A percentile compares a stretch with the other conserved stretches of the same genome.
These are phyloP conservation scores for Chlorops oryzae DNA, from an alignment of 1,140 invertebrate species.

Conservation along the genomic window DNA sequence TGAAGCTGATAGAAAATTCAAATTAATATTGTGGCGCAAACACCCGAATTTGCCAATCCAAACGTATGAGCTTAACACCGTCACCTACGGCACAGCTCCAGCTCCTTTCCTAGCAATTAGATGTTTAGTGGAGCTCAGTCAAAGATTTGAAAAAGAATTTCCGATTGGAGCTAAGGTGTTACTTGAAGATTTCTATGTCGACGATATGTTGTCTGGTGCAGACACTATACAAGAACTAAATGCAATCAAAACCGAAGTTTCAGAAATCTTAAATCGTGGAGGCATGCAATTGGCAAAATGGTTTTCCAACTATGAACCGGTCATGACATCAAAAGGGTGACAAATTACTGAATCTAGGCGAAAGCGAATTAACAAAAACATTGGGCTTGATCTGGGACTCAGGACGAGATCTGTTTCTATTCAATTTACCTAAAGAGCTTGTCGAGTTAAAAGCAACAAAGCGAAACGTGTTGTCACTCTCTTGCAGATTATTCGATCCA, in stretches of 20 bases:
- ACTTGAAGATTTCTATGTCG: background rate
- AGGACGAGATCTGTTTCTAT: background rate
- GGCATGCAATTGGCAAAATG: background rate
- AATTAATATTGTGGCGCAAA: background rate
- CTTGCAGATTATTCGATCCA: slow-evolving; percentile 46
- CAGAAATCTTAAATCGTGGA: background rate
- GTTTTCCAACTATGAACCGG: background rate
- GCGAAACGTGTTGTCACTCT: slow-evolving; percentile 26
- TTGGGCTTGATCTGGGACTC: background rate
- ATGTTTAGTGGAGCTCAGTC: background rate
- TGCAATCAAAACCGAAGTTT: background rate
- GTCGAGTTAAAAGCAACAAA: too few relatives aligned
- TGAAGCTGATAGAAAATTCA: background rate
- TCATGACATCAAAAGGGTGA: background rate
- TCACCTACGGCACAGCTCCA: background rate
- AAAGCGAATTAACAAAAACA: background rate
- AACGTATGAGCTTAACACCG: background rate
- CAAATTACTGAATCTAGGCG: background rate
- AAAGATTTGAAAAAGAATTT: background rate
- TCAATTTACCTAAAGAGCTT: too few relatives aligned
- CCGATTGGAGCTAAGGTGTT: background rate
- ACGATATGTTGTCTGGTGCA: background rate
- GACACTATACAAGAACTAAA: background rate
- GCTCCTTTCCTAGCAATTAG: background rate
- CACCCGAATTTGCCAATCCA: background rate